A percentile compares a stretch with the other conserved stretches of the same genome.
phyloP scores from a whole-genome alignment of 1,140 invertebrate genomes.

The Stegodyphus mimosarum region DNA sequence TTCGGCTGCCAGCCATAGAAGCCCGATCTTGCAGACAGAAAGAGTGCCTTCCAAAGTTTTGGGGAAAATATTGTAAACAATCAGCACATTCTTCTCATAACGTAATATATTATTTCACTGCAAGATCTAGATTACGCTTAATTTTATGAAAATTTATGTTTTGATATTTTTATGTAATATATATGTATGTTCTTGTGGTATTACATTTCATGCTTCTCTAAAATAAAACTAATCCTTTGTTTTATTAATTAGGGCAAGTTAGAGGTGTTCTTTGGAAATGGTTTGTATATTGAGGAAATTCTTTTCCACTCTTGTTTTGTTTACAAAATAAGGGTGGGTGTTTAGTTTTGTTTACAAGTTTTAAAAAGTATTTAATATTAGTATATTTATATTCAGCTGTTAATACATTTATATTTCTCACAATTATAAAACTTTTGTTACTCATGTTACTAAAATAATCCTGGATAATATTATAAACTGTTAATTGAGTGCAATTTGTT shows the following conservation, averaged over 20 bases:
- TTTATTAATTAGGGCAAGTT: conserved; percentile 25
- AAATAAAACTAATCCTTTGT: neutral
- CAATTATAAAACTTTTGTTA: too few relatives aligned
- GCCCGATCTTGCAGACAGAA: conserved; percentile 19
- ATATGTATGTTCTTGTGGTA: neutral
- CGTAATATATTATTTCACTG: conserved; percentile 39
- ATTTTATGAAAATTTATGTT: neutral
- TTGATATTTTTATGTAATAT: neutral
- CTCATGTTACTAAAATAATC: too few relatives aligned
- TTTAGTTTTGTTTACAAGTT: too few relatives aligned
- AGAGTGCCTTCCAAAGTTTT: conserved; percentile 12
- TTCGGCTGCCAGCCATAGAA: conserved; percentile 28
- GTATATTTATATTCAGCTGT: too few relatives aligned
- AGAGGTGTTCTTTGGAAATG: neutral
- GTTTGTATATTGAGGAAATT: neutral
- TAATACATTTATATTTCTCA: too few relatives aligned
- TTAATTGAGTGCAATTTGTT: too few relatives aligned
- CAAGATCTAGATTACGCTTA: conserved; percentile 13
- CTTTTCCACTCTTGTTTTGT: neutral
- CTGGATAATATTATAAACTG: too few relatives aligned
- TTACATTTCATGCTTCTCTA: neutral
- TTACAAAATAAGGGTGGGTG: too few relatives aligned
- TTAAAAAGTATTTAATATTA: too few relatives aligned
- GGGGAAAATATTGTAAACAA: conserved; percentile 32
- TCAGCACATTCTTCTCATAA: conserved; percentile 25